Conservation (phyloP, 2,888 invertebrate species). For the Cacoxenus indagator region DNA sequence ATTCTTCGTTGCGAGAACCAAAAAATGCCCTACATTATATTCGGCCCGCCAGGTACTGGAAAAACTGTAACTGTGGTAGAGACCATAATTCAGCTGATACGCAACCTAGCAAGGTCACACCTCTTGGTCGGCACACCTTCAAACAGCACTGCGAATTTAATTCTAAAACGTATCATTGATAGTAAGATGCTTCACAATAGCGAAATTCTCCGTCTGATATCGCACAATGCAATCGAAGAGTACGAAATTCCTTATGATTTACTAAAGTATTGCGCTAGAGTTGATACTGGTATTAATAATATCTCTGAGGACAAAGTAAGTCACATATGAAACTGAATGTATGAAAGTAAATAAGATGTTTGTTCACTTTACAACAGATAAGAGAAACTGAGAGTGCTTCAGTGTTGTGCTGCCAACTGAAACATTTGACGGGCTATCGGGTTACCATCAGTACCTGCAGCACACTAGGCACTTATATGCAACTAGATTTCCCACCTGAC, state of each 20-base stretch:
- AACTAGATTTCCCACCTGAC: constrained; percentile 79
- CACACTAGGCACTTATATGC: constrained; percentile 78
- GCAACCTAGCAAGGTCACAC: constrained; percentile 78
- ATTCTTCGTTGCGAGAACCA: constrained; percentile 84
- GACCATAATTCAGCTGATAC: constrained; percentile 83
- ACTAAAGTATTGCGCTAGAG: constrained; percentile 80
- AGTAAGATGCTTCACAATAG: constrained; percentile 75
- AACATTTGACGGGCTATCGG: constrained; percentile 80
- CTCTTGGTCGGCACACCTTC: constrained; percentile 90
- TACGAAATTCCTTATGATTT: constrained; percentile 77
- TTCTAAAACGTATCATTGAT: constrained; percentile 82
- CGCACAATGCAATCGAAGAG: constrained; percentile 76
- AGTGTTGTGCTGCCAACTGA: constrained; percentile 73
- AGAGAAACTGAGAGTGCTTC: constrained; percentile 66
- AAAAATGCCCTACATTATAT: constrained; percentile 85
- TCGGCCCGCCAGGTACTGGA: constrained; percentile 91
- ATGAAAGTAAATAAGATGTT: not conserved
- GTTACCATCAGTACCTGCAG: constrained; percentile 89
- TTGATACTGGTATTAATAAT: constrained; percentile 64
- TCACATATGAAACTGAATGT: not conserved
- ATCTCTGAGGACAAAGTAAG: constrained; percentile 63
- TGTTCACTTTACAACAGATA: constrained; percentile 49
- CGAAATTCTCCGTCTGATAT: constrained; percentile 83
- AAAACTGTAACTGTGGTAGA: constrained; percentile 90
- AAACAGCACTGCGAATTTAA: constrained; percentile 91